Base-by-base conservation (phyloP, 2,797 vertebrate genomes). In the Bovichtus variegatus region DNA sequence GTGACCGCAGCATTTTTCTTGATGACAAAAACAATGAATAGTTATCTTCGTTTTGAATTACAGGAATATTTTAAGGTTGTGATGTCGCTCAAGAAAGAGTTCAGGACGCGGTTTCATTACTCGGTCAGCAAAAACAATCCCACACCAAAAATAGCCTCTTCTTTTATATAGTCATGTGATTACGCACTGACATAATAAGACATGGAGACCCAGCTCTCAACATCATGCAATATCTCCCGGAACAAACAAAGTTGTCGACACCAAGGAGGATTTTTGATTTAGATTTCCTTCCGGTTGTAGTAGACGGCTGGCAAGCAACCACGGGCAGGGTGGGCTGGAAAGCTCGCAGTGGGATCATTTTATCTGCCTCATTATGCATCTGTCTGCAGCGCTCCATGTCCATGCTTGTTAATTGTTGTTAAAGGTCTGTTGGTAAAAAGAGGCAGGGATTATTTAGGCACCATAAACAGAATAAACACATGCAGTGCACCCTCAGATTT, bases 391-490 rank as follows among this genome's bases (percentile, higher is more conserved):
- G 81, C 72, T 91, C 65, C 75, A 70, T 93, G 91, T 95, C 94
- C 83, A 1, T 66, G 88, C 87, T 93, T 89, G 92, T 93, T 95
- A 96, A 95, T 94, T 95, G 94, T 94, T 93, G 93, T 93, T 95
- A 94, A 94, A 95, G 94, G 94, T 94, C 90, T 94, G 89, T 90
- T 93, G 91, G 90, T 88, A 87, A 95, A 94, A 94, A 93, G 92
- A 94, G 93, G 89, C 90, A 89, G 90, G 90, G 86, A 93, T 95
- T 94, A 94, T 94, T 96, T 94, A 93, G 91, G 86, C 89, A 95
- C 96, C 84, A 89, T 95, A 95, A 95, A 94, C 90, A 92, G 82
- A 94, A 93, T 94, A 94, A 94, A 95, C 92, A 94, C 86, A 89
- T 75, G 68, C 84, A 81, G 81, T 46, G 78, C 84, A 76, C 90